phyloP scores from a whole-genome alignment of 2,113 vertebrate genomes.

The Anseranas semipalmata region DNA sequence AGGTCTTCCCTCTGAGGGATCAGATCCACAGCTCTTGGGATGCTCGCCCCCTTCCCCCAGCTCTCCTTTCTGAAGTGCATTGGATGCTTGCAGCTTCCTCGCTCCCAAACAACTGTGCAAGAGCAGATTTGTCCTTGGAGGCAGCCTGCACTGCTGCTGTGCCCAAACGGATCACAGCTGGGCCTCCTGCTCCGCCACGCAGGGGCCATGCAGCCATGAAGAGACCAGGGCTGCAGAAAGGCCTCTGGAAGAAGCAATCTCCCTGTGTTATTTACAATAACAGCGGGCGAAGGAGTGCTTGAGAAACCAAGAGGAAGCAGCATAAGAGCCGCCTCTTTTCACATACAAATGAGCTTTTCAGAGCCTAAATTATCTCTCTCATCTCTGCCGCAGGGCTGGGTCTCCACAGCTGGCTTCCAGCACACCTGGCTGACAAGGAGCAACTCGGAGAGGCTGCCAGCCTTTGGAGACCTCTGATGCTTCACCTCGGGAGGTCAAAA shows the following conservation, averaged over 20 bases:
- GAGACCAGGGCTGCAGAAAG: background rate
- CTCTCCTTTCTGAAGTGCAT: conserved; percentile 13
- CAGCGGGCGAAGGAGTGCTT: conserved; percentile 26
- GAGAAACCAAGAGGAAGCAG: conserved; percentile 42
- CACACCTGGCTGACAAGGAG: background rate
- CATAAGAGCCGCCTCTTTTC: conserved; percentile 45
- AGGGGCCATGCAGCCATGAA: background rate
- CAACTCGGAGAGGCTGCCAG: background rate
- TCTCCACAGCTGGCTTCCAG: conserved; percentile 54
- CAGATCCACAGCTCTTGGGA: background rate
- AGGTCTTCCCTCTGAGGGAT: background rate
- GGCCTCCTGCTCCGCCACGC: background rate
- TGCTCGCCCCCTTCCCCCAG: background rate
- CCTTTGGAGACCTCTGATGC: conserved; percentile 4
- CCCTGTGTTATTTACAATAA: conserved; percentile 40
- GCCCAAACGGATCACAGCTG: background rate
- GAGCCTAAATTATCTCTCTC: conserved; percentile 50
- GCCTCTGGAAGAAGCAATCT: conserved; percentile 30
- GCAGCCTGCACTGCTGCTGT: background rate
- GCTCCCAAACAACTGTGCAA: background rate
- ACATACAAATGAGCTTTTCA: conserved; percentile 49
- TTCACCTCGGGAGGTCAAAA: conserved; percentile 58
- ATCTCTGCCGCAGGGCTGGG: conserved; percentile 36
- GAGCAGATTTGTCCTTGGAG: background rate
- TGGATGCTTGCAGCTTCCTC: background rate